Evolutionary conservation across 2,888 invertebrate species (phyloP).

Genomic region (Lycophotia porphyrea): DNA sequence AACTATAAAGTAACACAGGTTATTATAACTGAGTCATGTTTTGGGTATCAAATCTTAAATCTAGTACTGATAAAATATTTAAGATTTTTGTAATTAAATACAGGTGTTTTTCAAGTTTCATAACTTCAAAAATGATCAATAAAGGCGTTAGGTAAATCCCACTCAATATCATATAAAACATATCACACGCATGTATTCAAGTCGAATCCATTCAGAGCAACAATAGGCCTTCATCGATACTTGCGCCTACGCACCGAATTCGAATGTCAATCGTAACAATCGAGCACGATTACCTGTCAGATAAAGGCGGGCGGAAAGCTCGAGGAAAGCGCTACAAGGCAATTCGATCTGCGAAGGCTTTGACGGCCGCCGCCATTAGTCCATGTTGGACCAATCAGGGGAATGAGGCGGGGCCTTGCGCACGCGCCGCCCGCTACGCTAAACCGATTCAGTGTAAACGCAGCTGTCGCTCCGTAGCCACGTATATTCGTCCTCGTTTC

Average conservation of each 20-base stretch:
- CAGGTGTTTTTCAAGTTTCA: not conserved
- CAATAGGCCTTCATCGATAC: conserved; percentile 78
- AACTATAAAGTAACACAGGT: conserved; percentile 46
- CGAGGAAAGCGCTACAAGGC: conserved; percentile 75
- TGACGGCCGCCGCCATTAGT: conserved; percentile 79
- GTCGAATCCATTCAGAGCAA: conserved; percentile 69
- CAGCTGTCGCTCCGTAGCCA: conserved; percentile 83
- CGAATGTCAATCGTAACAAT: conserved; percentile 79
- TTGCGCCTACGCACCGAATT: conserved; percentile 83
- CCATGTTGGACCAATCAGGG: conserved; percentile 76
- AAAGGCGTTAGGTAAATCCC: conserved; percentile 51
- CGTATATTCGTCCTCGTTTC: conserved; percentile 71
- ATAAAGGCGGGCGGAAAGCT: conserved; percentile 86
- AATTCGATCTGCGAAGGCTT: conserved; percentile 77
- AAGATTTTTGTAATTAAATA: not conserved
- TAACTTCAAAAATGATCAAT: conserved; percentile 3
- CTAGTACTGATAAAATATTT: not conserved
- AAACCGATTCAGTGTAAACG: conserved; percentile 83
- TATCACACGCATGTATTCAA: conserved; percentile 65
- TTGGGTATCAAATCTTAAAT: not conserved
- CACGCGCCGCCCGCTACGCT: conserved; percentile 84
- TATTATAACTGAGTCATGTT: conserved; percentile 30
- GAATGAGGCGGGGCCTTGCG: conserved; percentile 81
- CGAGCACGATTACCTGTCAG: conserved; percentile 82
- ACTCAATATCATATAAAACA: conserved; percentile 50